Percentiles rank a stretch among this genome's conserved stretches.
These are phyloP conservation scores for Fissipunctia ypsillon DNA, from an alignment of 2,888 invertebrate species.

Conservation along the genomic window DNA sequence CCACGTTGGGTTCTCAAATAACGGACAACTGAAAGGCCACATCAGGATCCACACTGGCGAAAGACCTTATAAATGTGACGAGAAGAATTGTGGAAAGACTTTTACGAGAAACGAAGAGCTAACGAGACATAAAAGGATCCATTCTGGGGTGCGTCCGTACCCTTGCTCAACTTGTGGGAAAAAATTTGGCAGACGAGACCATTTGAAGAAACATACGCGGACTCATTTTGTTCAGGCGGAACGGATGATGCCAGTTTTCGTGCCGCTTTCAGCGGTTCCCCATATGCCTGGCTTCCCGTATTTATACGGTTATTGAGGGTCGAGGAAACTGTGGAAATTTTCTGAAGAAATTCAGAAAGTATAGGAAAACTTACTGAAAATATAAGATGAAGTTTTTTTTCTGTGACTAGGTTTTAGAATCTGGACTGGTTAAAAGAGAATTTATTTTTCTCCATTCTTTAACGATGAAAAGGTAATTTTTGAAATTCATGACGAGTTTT, in stretches of 20 bases:
- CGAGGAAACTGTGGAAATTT: conserved; percentile 12
- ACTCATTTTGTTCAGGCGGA: conserved; percentile 93
- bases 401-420: background rate
- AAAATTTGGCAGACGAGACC: conserved; percentile 97
- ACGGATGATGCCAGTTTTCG: conserved; percentile 91
- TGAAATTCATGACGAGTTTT: background rate
- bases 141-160: conserved; percentile 96
- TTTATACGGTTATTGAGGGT: conserved; percentile 89
- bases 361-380: conserved; percentile 18
- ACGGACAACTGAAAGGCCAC: conserved; percentile 97
- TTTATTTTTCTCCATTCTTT: background rate
- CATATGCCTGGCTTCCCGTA: conserved; percentile 86
- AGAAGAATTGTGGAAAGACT: conserved; percentile 95
- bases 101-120: conserved; percentile 98
- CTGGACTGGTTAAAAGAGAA: background rate
- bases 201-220: conserved; percentile 97
- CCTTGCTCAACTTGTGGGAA: conserved; percentile 97
- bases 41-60: conserved; percentile 98
- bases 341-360: conserved; percentile 43
- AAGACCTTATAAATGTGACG: conserved; percentile 96
- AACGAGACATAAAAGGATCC: conserved; percentile 97
- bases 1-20: conserved; percentile 97
- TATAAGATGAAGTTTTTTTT: background rate
- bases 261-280: conserved; percentile 90
- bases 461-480: background rate